These are phyloP conservation scores for Melitaea cinxia DNA, from an alignment of 1,140 invertebrate genomes.

Conservation along the genomic window DNA sequence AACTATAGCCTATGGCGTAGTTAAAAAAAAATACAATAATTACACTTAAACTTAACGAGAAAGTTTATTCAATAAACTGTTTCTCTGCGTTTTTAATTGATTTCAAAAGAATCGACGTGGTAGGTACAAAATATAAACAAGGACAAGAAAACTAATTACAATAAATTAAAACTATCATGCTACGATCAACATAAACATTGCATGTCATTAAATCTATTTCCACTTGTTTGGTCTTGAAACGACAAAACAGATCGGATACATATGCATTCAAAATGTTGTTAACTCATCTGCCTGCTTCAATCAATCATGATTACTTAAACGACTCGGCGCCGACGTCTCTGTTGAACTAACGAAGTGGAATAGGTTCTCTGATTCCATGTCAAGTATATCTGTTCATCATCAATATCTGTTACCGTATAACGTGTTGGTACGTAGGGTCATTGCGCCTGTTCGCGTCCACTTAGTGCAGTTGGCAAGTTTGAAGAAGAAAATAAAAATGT, in stretches of 20 bases:
- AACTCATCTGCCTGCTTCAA: constrained; percentile 20
- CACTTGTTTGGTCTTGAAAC: constrained; percentile 50
- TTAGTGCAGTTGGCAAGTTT: too few species aligned
- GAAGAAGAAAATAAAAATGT: too few species aligned
- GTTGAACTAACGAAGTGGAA: constrained; percentile 31
- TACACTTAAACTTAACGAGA: too few species aligned
- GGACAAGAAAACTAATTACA: too few species aligned
- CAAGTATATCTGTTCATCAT: constrained; percentile 11
- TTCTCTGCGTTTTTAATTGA: too few species aligned
- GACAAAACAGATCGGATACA: constrained; percentile 49
- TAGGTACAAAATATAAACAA: too few species aligned
- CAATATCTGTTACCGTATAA: constrained; percentile 21
- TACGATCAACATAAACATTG: constrained; percentile 41
- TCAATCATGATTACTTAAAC: constrained; percentile 38
- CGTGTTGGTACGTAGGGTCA: not conserved
- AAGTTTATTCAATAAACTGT: too few species aligned
- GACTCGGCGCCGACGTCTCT: constrained; percentile 22
- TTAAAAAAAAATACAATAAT: too few species aligned
- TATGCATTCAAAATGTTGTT: constrained; percentile 19
- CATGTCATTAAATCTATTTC: constrained; percentile 44
- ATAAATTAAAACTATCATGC: too few species aligned
- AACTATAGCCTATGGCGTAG: too few species aligned
- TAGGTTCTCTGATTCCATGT: constrained; percentile 11
- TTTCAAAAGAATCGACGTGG: too few species aligned
- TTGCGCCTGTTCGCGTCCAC: too few species aligned